Evolutionary conservation across 23 tunicate genomes (phyloP).

Genomic region (Botrylloides violaceus): DNA sequence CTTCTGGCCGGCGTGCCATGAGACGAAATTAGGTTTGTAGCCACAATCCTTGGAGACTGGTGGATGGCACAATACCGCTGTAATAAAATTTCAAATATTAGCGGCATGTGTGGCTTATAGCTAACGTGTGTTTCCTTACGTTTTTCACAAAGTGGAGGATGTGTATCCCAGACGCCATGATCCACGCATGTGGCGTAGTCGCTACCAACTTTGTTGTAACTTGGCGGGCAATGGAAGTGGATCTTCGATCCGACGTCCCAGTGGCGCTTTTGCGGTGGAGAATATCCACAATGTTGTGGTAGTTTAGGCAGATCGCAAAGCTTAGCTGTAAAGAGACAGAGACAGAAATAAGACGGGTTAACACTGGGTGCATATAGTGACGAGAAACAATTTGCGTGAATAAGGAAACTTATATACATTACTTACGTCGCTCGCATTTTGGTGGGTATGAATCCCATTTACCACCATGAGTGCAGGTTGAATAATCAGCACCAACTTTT

Average conservation of each 20-base stretch:
- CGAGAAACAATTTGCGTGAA: too few species aligned
- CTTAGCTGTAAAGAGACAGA: neutral
- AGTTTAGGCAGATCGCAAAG: constrained; percentile 7
- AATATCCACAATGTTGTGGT: constrained; percentile 5
- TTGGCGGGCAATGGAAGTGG: constrained; percentile 10
- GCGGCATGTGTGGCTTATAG: neutral
- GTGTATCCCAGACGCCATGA: constrained; percentile 15
- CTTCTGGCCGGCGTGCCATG: constrained; percentile 19
- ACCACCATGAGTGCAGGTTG: neutral
- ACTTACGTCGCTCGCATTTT: constrained; percentile 16
- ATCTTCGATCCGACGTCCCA: constrained; percentile 19
- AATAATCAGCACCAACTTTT: neutral
- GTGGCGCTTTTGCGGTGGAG: neutral
- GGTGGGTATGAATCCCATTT: constrained; percentile 16
- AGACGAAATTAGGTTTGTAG: neutral
- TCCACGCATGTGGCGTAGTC: constrained; percentile 14
- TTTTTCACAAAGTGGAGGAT: constrained; percentile 6
- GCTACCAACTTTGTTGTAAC: constrained; percentile 12
- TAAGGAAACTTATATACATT: too few species aligned
- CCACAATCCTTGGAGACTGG: constrained; percentile 3
- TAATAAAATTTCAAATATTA: neutral
- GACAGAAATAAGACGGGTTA: too few species aligned
- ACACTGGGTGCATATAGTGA: too few species aligned
- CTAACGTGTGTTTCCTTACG: neutral
- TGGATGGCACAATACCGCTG: constrained; percentile 9